Percentiles rank a stretch among this genome's conserved stretches.
These are phyloP conservation scores for Bufo bufo DNA, from an alignment of 2,113 vertebrate species.

Conservation along the genomic window DNA sequence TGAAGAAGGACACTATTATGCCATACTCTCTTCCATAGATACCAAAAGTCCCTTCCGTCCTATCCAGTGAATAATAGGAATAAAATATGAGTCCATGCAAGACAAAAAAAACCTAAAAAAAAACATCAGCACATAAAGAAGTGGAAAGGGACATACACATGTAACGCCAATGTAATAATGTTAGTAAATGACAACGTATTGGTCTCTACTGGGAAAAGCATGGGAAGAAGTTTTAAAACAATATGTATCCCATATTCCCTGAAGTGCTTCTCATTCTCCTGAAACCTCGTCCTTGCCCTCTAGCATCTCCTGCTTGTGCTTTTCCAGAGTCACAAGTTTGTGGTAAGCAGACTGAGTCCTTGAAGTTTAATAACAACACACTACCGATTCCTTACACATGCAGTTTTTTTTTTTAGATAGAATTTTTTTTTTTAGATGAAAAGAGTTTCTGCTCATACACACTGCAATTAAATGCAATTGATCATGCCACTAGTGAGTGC, in stretches of 20 bases:
- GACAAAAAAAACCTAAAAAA: not conserved
- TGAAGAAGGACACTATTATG: not conserved
- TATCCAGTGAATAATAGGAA: not conserved
- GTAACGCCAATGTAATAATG: not conserved
- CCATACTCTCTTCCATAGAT: too few relatives aligned
- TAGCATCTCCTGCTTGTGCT: conserved; percentile 27
- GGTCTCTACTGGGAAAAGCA: not conserved
- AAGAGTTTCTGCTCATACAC: conserved; percentile 39
- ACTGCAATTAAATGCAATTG: conserved; percentile 51
- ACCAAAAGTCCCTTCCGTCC: not conserved
- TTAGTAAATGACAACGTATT: not conserved
- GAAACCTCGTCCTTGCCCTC: conserved; percentile 2
- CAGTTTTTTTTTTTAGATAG: conserved; percentile 24
- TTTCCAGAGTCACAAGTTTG: conserved; percentile 25
- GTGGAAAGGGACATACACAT: not conserved
- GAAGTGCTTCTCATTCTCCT: not conserved
- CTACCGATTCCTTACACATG: conserved; percentile 19
- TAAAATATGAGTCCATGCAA: not conserved
- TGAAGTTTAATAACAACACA: conserved; percentile 38
- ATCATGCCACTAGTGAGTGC: conserved; percentile 43
- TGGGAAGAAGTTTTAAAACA: not conserved
- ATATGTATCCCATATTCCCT: not conserved
- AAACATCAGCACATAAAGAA: too few relatives aligned
- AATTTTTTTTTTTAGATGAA: conserved; percentile 34
- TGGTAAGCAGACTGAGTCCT: conserved; percentile 9